These are phyloP conservation scores for Andrena praecox DNA, from an alignment of 2,888 invertebrate genomes.

Conservation along the genomic window DNA sequence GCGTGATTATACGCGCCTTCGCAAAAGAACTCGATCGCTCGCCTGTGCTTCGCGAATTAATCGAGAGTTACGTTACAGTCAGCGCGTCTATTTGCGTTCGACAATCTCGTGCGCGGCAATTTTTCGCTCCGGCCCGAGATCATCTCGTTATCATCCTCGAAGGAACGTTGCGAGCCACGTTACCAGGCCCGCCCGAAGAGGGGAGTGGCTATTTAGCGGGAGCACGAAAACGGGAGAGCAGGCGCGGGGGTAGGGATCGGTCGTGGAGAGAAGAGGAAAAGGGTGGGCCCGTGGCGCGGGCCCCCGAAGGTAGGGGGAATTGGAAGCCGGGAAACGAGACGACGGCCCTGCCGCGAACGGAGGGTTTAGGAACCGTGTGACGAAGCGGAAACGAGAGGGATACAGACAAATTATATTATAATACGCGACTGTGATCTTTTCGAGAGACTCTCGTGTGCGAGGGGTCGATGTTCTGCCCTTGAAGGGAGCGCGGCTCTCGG, in stretches of 20 bases:
- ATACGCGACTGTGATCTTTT: slow-evolving; percentile 74
- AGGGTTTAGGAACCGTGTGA: slow-evolving; percentile 40
- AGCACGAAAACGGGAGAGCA: not conserved
- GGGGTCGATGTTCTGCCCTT: slow-evolving; percentile 67
- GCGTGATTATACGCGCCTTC: slow-evolving; percentile 56
- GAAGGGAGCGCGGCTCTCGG: slow-evolving; percentile 58
- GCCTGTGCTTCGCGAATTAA: slow-evolving; percentile 51
- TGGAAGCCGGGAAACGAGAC: slow-evolving; percentile 51
- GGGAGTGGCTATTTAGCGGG: slow-evolving; percentile 1
- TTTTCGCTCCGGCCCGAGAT: not conserved
- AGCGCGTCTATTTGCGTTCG: not conserved
- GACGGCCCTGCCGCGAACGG: slow-evolving; percentile 57
- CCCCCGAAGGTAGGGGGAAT: slow-evolving; percentile 12
- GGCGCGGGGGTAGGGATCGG: slow-evolving; percentile 12
- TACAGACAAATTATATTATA: slow-evolving; percentile 64
- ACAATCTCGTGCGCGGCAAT: not conserved
- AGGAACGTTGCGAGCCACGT: slow-evolving; percentile 56
- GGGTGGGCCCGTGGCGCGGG: not conserved
- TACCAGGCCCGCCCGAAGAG: slow-evolving; percentile 24
- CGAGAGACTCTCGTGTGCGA: slow-evolving; percentile 71
- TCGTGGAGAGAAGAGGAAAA: slow-evolving; percentile 5
- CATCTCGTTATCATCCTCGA: slow-evolving; percentile 17
- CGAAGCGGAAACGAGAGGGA: slow-evolving; percentile 48
- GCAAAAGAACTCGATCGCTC: slow-evolving; percentile 63
- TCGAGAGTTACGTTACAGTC: slow-evolving; percentile 36